Evolutionary conservation across 2,888 invertebrate genomes (phyloP), one percentile per base, ranked within the genome.

Genomic region (Poecilobothrus nobilitatus): DNA sequence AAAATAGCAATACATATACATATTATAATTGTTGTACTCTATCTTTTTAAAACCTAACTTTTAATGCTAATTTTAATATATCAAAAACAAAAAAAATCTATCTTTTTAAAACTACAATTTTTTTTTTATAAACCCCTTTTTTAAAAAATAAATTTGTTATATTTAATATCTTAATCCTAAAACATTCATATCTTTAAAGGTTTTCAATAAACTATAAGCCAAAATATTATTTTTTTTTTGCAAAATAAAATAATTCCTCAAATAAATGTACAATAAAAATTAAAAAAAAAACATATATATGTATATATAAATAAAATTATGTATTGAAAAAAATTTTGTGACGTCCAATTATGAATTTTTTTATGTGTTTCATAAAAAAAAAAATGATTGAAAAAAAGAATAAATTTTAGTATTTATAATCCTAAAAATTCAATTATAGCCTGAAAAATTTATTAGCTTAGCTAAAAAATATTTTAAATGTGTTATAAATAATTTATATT

Each of bases 251-350:
- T 27, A 27, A 27, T 27, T 9, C 53, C 15, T 53, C 15, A 53
- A 53, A 53, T 53, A 53, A 53, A 53, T 53, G 53, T 53, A 53
- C 53, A 53, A 53, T 53, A 53, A 53, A n/a, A n/a, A n/a, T n/a
- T n/a, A n/a, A n/a, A n/a, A n/a, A n/a, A 53, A 53, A 18, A 53
- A 53, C 9, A 2, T 53, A n/a, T n/a, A n/a, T n/a, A n/a, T n/a
- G n/a, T n/a, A n/a, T n/a, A n/a, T n/a, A n/a, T n/a, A 53, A 53
- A 53, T 53, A 41, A 12, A 53, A 44, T 44, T 10, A 44, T 44
- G 12, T 44, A 15, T 53, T 18, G 53, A 53, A 53, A 18, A 10
- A 53, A 18, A 53, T 18, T 18, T 12, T 53, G n/a, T 53, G 15
- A 53, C 53, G 53, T 53, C 53, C 53, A 53, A 53, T 53, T 53